phyloP scores from a whole-genome alignment of 2,888 invertebrate genomes.

The Leptogaster cylindrica region DNA sequence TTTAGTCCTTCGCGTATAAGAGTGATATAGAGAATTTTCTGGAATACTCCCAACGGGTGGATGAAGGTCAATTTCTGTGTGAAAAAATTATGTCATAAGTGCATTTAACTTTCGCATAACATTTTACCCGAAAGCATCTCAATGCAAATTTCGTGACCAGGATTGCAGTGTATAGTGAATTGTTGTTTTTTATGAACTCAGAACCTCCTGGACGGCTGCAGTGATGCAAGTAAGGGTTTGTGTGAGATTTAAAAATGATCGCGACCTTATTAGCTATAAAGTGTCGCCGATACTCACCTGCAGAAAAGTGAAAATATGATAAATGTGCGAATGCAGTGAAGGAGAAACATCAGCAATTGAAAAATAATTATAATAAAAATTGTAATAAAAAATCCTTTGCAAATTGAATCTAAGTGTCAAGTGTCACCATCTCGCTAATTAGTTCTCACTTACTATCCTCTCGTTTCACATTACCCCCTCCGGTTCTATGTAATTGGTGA shows the following conservation, averaged over 20 bases:
- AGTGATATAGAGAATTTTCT: no score
- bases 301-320: slow-evolving; percentile 21
- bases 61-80: background rate
- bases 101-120: no score
- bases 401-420: background rate
- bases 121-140: no score
- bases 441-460: background rate
- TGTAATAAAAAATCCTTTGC: background rate
- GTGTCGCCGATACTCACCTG: background rate
- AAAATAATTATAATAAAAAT: no score
- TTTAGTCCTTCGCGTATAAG: background rate
- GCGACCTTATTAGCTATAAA: background rate
- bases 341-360: slow-evolving; percentile 2
- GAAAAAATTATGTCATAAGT: background rate
- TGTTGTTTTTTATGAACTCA: no score
- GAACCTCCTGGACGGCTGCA: background rate
- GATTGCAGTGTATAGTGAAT: no score
- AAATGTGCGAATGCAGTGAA: slow-evolving; percentile 16
- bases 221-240: slow-evolving; percentile 11
- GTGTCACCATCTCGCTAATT: background rate
- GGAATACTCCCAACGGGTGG: no score
- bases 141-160: no score
- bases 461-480: background rate
- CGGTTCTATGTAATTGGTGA: background rate
- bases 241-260: slow-evolving; percentile 6